Percentiles rank a stretch among this genome's conserved stretches.
These are phyloP conservation scores for Gadus macrocephalus DNA, from an alignment of 2,113 vertebrate genomes.

Conservation along the genomic window DNA sequence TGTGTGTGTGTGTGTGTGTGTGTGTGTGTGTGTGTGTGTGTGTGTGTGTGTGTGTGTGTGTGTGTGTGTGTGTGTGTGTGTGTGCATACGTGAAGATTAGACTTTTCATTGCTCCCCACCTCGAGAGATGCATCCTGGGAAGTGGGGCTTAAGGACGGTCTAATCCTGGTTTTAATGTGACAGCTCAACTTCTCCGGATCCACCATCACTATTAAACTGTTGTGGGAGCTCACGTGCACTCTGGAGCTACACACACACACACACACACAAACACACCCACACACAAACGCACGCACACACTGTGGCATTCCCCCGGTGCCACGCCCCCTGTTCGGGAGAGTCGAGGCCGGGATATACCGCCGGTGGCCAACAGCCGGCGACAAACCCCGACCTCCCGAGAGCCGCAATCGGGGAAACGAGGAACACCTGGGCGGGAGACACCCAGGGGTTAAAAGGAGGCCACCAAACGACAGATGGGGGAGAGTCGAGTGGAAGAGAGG, in stretches of 20 bases:
- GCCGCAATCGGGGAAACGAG: too few relatives aligned
- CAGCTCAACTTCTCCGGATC: slow-evolving; percentile 53
- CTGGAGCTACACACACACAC: slow-evolving; percentile 1
- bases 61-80: slow-evolving; percentile 4
- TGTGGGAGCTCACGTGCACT: not conserved
- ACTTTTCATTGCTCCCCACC: slow-evolving; percentile 55
- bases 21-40: slow-evolving; percentile 12
- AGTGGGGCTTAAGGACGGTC: slow-evolving; percentile 57
- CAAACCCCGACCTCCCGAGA: too few relatives aligned
- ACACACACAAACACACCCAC: slow-evolving; percentile 18
- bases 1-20: not conserved
- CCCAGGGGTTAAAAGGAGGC: too few relatives aligned
- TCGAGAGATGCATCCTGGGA: slow-evolving; percentile 53
- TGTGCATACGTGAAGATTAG: slow-evolving; percentile 44
- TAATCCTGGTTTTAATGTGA: slow-evolving; percentile 66
- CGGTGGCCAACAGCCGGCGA: too few relatives aligned
- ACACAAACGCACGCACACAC: slow-evolving; percentile 12
- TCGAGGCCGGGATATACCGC: too few relatives aligned
- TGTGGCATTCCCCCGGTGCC: too few relatives aligned
- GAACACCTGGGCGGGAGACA: too few relatives aligned
- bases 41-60: not conserved
- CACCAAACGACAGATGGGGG: too few relatives aligned
- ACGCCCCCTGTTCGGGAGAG: too few relatives aligned
- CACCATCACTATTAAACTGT: slow-evolving; percentile 54
- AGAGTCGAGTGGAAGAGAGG: too few relatives aligned